A percentile compares a stretch with the other conserved stretches of the same genome.
Conservation (phyloP, 2,888 invertebrate species). For the Aelia acuminata region DNA sequence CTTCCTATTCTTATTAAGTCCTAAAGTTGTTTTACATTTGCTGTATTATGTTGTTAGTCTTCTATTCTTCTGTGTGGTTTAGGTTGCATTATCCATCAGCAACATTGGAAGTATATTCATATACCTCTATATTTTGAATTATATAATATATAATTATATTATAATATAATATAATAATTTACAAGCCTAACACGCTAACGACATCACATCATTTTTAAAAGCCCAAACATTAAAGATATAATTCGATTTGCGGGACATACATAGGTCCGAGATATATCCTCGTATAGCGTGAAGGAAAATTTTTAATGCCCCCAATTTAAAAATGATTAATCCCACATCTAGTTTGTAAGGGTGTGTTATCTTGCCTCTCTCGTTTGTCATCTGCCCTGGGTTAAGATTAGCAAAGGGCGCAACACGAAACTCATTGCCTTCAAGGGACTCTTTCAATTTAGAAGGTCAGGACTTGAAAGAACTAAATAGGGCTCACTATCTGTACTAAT, state of each 20-base stretch:
- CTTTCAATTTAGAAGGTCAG: conserved; percentile 17
- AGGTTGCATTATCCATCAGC: no score
- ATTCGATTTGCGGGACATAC: not conserved
- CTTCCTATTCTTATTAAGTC: no score
- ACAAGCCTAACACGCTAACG: not conserved
- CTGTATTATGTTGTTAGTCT: no score
- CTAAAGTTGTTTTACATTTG: no score
- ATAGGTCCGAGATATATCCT: not conserved
- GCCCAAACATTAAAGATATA: not conserved
- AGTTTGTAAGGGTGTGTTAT: conserved; percentile 20
- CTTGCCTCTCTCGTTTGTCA: not conserved
- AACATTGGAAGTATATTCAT: no score
- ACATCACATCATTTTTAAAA: not conserved
- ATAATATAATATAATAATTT: no score
- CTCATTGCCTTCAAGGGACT: not conserved
- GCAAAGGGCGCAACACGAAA: not conserved
- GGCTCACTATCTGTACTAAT: not conserved
- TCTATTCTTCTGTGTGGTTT: no score
- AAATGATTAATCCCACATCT: conserved; percentile 31
- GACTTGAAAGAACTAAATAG: not conserved
- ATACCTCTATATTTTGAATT: no score
- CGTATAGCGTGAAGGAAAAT: not conserved
- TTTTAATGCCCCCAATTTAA: conserved; percentile 29
- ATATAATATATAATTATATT: no score
- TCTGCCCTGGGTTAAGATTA: not conserved